Evolutionary conservation across 2,888 invertebrate genomes (phyloP).

Genomic region (Ornithoptera alexandrae): DNA sequence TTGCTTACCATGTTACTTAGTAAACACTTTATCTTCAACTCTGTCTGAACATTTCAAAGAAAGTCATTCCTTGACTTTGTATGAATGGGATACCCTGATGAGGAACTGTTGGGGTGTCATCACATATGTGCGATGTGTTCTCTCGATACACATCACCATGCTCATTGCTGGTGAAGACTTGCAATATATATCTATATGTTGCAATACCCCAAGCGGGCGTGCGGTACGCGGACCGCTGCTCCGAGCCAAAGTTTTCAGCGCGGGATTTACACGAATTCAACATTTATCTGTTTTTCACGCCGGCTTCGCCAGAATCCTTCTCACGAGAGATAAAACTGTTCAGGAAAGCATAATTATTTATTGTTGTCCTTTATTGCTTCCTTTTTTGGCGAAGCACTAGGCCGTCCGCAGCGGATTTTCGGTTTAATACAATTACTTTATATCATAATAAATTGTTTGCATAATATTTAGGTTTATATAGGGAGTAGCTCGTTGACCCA

Average conservation of each 20-base stretch:
- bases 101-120: no score
- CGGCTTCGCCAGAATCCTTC: conserved; percentile 44
- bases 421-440: no score
- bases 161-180: not conserved
- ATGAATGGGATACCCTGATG: no score
- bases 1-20: no score
- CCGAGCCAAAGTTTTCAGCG: conserved; percentile 32
- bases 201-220: conserved; percentile 6
- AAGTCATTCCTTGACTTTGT: no score
- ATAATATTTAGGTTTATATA: no score
- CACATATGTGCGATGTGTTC: no score
- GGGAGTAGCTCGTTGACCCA: no score
- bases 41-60: no score
- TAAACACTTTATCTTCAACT: no score
- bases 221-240: conserved; percentile 16
- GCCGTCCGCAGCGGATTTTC: no score
- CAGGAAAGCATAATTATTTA: conserved; percentile 68
- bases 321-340: conserved; percentile 54
- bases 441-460: no score
- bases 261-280: conserved; percentile 60
- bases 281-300: conserved; percentile 70
- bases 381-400: not conserved
- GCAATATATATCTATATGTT: conserved; percentile 14
- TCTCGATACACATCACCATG: not conserved
- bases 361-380: conserved; percentile 40